Conservation (phyloP, 1,140 invertebrate species). For the Bombyx mandarina region DNA sequence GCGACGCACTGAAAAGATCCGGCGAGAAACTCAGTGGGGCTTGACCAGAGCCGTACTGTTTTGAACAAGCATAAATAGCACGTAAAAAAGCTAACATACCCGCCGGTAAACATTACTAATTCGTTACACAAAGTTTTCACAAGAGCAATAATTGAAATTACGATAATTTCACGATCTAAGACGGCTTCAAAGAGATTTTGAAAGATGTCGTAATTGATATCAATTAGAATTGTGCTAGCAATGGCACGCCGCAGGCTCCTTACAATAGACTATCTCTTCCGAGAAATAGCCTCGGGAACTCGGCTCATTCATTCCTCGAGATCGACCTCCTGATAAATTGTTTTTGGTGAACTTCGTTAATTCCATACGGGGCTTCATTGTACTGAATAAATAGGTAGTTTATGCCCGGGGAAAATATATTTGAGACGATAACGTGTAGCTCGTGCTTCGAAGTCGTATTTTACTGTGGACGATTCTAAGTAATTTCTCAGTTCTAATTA, state of each 20-base stretch:
- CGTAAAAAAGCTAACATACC: too few species aligned
- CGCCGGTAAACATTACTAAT: too few species aligned
- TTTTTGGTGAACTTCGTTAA: conserved; percentile 30
- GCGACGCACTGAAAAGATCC: too few species aligned
- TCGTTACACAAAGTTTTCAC: too few species aligned
- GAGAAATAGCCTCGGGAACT: conserved; percentile 24
- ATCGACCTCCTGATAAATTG: conserved; percentile 37
- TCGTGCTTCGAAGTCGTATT: not conserved
- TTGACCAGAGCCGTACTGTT: too few species aligned
- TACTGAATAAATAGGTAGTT: too few species aligned
- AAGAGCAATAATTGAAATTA: too few species aligned
- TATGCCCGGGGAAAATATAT: too few species aligned
- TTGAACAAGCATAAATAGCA: too few species aligned
- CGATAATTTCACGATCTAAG: conserved; percentile 19
- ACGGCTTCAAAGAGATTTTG: conserved; percentile 32
- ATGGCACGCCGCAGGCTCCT: conserved; percentile 22
- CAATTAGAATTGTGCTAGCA: conserved; percentile 37
- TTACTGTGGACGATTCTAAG: not conserved
- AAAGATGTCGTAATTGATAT: conserved; percentile 40
- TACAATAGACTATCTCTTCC: conserved; percentile 30
- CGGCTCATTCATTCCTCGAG: conserved; percentile 25
- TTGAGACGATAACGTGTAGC: not conserved
- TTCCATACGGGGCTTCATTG: conserved; percentile 10
- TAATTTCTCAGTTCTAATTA: too few species aligned
- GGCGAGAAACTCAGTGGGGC: too few species aligned